A percentile compares a stretch with the other conserved stretches of the same genome.
Conservation (phyloP, 2,113 vertebrate species). For the Actinemys pallida region DNA sequence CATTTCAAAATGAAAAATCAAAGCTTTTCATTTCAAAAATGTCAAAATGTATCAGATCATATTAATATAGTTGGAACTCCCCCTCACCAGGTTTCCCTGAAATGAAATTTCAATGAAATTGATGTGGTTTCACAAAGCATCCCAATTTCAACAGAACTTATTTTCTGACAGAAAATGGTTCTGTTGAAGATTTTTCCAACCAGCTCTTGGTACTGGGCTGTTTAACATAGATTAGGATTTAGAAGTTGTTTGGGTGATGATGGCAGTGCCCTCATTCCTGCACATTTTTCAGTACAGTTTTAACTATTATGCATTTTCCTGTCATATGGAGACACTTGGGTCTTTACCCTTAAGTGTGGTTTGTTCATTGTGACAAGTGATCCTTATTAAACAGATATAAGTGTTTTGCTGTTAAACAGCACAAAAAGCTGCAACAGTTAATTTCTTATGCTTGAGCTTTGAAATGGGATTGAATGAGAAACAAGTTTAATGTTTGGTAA, state of each 20-base stretch:
- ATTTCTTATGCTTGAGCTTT: neutral
- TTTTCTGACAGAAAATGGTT: neutral
- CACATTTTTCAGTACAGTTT: neutral
- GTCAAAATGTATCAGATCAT: too few species aligned
- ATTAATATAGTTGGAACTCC: too few species aligned
- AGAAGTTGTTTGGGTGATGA: neutral
- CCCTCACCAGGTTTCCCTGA: too few species aligned
- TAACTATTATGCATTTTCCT: accelerated
- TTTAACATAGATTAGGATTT: neutral
- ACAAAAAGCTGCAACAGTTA: neutral
- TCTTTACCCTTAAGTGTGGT: neutral
- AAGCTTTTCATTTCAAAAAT: too few species aligned
- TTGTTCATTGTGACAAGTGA: neutral
- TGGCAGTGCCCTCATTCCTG: neutral
- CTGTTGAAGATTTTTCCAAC: neutral
- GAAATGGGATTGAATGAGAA: neutral
- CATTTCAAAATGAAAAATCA: too few species aligned
- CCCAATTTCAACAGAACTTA: neutral
- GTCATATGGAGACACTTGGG: neutral
- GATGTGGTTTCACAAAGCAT: neutral
- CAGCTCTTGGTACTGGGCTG: neutral
- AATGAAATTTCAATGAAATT: neutral
- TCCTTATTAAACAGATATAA: neutral
- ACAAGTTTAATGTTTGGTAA: neutral
- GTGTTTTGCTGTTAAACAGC: neutral